Conservation (phyloP, 1,140 invertebrate species). For the Caenorhabditis briggsae region DNA sequence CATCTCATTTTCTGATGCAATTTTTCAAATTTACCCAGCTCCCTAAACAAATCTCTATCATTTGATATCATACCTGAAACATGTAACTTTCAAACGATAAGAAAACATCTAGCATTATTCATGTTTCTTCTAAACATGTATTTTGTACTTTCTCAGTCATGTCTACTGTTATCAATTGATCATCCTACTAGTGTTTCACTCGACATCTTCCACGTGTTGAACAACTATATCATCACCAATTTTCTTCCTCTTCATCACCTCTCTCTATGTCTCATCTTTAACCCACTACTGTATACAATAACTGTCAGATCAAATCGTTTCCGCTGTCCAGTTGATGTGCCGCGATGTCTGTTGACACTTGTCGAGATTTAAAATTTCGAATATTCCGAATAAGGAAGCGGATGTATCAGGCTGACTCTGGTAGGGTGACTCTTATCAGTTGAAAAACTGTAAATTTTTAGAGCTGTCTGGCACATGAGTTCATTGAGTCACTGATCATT, state of each 20-base stretch:
- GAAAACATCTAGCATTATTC: too few species aligned
- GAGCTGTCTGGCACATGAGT: too few species aligned
- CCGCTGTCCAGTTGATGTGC: conserved; percentile 21
- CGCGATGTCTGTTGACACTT: conserved; percentile 19
- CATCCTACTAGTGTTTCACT: neutral
- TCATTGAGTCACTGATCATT: too few species aligned
- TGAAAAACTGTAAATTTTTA: too few species aligned
- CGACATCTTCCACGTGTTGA: neutral
- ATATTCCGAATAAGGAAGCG: neutral
- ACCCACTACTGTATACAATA: conserved; percentile 14
- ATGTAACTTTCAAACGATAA: too few species aligned
- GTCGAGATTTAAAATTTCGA: neutral
- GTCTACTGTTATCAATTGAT: conserved; percentile 1
- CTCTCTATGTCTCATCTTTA: neutral
- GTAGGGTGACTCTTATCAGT: too few species aligned
- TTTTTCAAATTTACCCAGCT: too few species aligned
- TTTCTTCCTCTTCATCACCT: too few species aligned
- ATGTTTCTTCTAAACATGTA: neutral
- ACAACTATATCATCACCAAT: neutral
- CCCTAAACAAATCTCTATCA: too few species aligned
- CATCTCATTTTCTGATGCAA: too few species aligned
- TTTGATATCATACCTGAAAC: too few species aligned
- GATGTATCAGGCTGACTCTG: too few species aligned
- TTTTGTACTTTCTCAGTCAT: neutral
- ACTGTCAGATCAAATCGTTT: conserved; percentile 47